A percentile compares a stretch with the other conserved stretches of the same genome.
Conservation (phyloP, 2,797 vertebrate genomes). For the Notamacropus eugenii region DNA sequence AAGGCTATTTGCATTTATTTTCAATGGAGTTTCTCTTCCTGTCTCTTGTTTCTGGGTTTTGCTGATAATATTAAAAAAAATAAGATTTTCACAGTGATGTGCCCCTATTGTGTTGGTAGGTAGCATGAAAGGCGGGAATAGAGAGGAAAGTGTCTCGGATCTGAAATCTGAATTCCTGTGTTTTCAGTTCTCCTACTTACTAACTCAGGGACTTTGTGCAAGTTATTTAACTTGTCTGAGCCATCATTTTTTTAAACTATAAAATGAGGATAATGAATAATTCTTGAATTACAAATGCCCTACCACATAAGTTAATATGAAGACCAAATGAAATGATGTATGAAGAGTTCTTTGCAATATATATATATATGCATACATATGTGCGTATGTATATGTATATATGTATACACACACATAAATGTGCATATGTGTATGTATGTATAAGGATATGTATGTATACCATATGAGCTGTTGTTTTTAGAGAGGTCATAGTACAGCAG, state of each 20-base stretch:
- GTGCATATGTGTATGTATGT: no score
- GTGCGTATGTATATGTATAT: no score
- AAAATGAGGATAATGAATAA: not conserved
- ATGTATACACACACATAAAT: no score
- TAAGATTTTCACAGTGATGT: no score
- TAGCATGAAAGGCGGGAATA: not conserved
- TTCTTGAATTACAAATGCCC: not conserved
- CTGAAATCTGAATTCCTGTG: no score
- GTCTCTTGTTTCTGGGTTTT: no score
- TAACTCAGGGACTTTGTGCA: not conserved
- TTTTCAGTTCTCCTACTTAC: not conserved
- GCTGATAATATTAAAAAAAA: no score
- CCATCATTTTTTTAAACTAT: conserved; percentile 25
- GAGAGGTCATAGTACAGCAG: not conserved
- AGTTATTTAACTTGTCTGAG: not conserved
- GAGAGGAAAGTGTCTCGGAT: no score
- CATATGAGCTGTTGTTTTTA: not conserved
- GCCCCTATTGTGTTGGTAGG: not conserved
- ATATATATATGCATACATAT: not conserved
- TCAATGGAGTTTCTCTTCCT: no score
- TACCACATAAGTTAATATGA: not conserved
- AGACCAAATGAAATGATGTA: not conserved
- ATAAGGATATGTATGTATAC: no score
- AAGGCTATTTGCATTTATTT: no score
- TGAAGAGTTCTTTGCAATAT: not conserved